Base-by-base conservation (phyloP, 2,113 vertebrate genomes). In the Gadus macrocephalus region DNA sequence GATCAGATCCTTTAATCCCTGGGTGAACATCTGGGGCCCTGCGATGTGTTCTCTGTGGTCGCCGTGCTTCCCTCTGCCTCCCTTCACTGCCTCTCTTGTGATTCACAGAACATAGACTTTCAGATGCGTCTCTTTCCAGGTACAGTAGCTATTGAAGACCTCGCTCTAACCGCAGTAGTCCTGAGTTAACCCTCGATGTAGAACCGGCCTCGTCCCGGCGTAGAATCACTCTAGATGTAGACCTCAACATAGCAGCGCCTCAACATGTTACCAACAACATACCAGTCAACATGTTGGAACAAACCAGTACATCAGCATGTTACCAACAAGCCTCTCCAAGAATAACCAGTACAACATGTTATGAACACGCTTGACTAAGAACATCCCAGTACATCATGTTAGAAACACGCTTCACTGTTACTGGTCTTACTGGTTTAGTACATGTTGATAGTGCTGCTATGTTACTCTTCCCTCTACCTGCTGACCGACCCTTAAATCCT, bases 51-150 rank as follows among this genome's bases (percentile, higher is more conserved):
- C 20, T 75, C 27, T 9, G 2, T 64, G 3, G 28, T 15, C 15
- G 9, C n/a, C 35, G 25, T 61, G 2, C 66, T 20, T 68, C 66
- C 53, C n/a, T 78, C 74, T 86, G 63, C 78, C 74, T 79, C 55
- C 38, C 78, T 35, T 84, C 31, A 72, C 69, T 74, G 67, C 71
- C 59, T 81, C 58, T 73, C 4, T 83, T 89, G 73, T 90, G 81
- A 87, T 88, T 87, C 86, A 53, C 90, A 92, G 92, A 92, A 92
- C 79, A 81, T 91, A 89, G 91, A 92, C 85, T 92, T 89, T 89
- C 89, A 90, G 89, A 90, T 86, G 66, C 86, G 89, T 58, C 86
- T 91, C 56, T 91, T 92, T 83, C 83, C 90, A 93, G 91, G 91
- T 92, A 93, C 85, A 79, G 77, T 89, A 75, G 76, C 69, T 49